Conservation (phyloP, 2,888 invertebrate species). For the Rugalucina vietnamica region DNA sequence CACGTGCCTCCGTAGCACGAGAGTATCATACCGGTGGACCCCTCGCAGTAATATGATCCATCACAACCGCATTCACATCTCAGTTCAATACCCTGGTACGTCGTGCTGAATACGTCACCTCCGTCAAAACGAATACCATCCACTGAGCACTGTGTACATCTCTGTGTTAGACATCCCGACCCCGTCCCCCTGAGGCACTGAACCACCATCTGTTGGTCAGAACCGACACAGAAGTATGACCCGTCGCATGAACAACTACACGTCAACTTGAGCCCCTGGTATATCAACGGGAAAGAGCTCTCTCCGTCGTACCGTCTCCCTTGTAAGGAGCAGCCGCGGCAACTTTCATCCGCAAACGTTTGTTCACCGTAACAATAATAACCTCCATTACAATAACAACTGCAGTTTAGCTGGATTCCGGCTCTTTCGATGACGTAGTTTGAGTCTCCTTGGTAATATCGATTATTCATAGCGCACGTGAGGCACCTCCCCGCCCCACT, state of each 20-base stretch:
- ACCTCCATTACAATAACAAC: conserved; percentile 66
- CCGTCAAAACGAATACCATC: conserved; percentile 47
- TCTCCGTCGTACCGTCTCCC: conserved; percentile 39
- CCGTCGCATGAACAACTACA: conserved; percentile 53
- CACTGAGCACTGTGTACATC: conserved; percentile 47
- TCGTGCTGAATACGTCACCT: conserved; percentile 43
- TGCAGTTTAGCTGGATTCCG: conserved; percentile 53
- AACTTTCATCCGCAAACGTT: conserved; percentile 30
- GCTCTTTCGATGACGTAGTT: conserved; percentile 50
- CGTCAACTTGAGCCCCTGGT: conserved; percentile 35
- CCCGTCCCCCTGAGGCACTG: conserved; percentile 40
- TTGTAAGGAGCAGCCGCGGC: conserved; percentile 43
- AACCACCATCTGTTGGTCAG: conserved; percentile 24
- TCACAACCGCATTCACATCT: conserved; percentile 75
- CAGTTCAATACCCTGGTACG: conserved; percentile 33
- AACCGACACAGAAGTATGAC: conserved; percentile 48
- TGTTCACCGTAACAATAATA: conserved; percentile 53
- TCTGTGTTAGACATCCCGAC: conserved; percentile 41
- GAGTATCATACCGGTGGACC: conserved; percentile 40
- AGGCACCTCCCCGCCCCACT: conserved; percentile 57
- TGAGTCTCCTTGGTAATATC: conserved; percentile 63
- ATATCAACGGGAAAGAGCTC: conserved; percentile 38
- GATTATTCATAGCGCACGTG: conserved; percentile 59
- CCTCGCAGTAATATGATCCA: conserved; percentile 71
- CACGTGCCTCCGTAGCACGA: conserved; percentile 51